Evolutionary conservation across 2,888 invertebrate species (phyloP), one percentile per base, ranked within the genome.

Genomic region (Byasa hedistus): DNA sequence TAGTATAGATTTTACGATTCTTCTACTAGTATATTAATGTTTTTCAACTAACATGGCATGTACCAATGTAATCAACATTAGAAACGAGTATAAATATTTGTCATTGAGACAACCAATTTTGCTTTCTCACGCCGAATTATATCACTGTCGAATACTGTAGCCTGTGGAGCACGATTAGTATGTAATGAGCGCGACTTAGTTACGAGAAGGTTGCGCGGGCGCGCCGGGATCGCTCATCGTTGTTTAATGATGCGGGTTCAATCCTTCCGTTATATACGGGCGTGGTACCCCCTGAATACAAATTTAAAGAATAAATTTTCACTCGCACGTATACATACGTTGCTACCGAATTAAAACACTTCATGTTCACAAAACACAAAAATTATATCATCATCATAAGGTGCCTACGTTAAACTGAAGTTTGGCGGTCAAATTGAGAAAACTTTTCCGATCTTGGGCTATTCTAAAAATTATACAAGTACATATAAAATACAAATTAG

Each of bases 121-220:
- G 24, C 60, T 39, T 66, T 58, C 66, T 57, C 66, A 58, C 61
- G 58, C 52, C 58, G 57, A 66, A 66, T 62, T 66, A 57, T 70
- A 67, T 67, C 61, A 68, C 62, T 62, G 57, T 54, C 52, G 68
- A 68, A 68, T 71, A 69, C 68, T 71, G 73, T 73, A 70, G 72
- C 73, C 71, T 73, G 76, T 76, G 75, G 78, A 82, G 74, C 78
- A 75, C 73, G 67, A 67, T 89, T 87, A 85, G 78, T 84, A 89
- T 90, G 89, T 87, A 89, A 83, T 81, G 78, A 76, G 85, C 77
- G 76, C 82, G 75, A 67, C 69, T 66, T 67, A 68, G 75, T 77
- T 74, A 76, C 76, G 72, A 77, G 81, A 83, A 86, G 87, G 86
- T 77, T 86, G 86, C 87, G 86, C 88, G 80, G 80, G 84, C 85